Percentiles rank a stretch among this genome's conserved stretches.
Evolutionary conservation across 2,888 invertebrate species (phyloP).

Genomic region (Subacronicta megacephala): DNA sequence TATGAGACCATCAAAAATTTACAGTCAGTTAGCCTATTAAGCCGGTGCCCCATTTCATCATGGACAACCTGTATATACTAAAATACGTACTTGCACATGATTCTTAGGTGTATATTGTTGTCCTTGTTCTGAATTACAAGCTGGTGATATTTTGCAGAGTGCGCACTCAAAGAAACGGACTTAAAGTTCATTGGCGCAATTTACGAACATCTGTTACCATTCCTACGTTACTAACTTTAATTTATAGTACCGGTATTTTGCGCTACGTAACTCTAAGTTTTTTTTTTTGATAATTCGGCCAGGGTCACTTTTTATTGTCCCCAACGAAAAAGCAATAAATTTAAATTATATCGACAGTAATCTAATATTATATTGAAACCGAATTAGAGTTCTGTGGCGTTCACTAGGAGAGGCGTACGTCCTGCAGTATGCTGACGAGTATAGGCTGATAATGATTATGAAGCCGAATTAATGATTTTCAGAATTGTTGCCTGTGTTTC

Average conservation of each 20-base stretch:
- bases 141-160: slow-evolving; percentile 45
- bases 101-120: slow-evolving; percentile 23
- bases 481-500: no score
- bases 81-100: slow-evolving; percentile 15
- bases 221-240: slow-evolving; percentile 17
- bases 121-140: slow-evolving; percentile 50
- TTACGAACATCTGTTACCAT: slow-evolving; percentile 51
- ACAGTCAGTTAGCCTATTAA: no score
- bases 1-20: no score
- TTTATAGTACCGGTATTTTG: slow-evolving; percentile 27
- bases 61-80: no score
- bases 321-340: slow-evolving; percentile 14
- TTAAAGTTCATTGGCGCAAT: slow-evolving; percentile 48
- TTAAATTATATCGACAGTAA: background rate
- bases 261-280: slow-evolving; percentile 36
- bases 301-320: slow-evolving; percentile 38
- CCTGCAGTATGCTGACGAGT: no score
- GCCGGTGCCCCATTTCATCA: no score
- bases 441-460: no score
- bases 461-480: no score
- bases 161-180: slow-evolving; percentile 29
- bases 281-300: slow-evolving; percentile 48
- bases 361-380: no score
- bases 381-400: no score
- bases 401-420: no score